Evolutionary conservation across 2,888 invertebrate species (phyloP).

Genomic region (Plusia festucae): DNA sequence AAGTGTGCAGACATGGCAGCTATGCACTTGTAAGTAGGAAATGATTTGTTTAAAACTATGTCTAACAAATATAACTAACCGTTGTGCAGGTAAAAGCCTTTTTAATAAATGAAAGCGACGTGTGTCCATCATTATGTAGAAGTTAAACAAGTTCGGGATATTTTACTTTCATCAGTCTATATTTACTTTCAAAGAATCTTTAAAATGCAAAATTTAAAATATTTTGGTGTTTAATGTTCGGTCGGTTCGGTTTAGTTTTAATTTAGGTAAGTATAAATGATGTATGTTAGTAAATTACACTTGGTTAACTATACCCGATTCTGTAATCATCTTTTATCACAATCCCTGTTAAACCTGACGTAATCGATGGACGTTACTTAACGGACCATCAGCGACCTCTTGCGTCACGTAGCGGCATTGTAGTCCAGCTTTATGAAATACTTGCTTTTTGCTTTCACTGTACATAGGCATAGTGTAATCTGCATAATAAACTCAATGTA

Average conservation of each 20-base stretch:
- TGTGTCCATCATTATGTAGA: no score
- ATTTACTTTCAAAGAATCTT: no score
- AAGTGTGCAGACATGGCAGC: not conserved
- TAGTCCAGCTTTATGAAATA: constrained; percentile 20
- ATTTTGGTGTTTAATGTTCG: no score
- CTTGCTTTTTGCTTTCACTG: not conserved
- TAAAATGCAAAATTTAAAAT: no score
- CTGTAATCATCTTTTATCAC: not conserved
- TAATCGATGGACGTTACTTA: constrained; percentile 36
- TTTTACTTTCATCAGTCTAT: no score
- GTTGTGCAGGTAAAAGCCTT: not conserved
- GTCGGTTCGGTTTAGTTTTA: no score
- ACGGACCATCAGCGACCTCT: constrained; percentile 24
- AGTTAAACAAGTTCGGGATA: no score
- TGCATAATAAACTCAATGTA: not conserved
- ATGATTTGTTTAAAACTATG: not conserved
- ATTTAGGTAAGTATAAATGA: no score
- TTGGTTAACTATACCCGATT: no score
- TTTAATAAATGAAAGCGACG: no score
- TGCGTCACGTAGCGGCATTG: constrained; percentile 27
- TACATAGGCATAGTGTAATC: not conserved
- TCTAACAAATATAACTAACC: not conserved
- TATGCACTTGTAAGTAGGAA: not conserved
- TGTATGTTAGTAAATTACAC: no score
- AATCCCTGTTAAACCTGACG: constrained; percentile 21